A percentile compares a stretch with the other conserved stretches of the same genome.
These are phyloP conservation scores for Meteorus sp. DNA, from an alignment of 1,140 invertebrate genomes.

Conservation along the genomic window DNA sequence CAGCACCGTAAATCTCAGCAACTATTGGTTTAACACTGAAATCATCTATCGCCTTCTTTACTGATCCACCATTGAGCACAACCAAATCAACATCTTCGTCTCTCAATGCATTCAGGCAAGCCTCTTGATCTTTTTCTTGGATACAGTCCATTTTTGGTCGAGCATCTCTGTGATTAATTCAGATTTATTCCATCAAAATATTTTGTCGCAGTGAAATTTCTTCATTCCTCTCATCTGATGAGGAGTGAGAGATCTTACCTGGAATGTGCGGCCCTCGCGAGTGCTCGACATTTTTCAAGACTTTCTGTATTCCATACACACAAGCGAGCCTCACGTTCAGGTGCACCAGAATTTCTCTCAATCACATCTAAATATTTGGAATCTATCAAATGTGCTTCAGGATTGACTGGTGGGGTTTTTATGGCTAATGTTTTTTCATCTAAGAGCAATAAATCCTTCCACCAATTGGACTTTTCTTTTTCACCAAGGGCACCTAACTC, in stretches of 20 bases:
- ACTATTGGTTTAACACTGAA: constrained; percentile 59
- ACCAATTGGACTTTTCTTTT: constrained; percentile 59
- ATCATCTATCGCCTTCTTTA: constrained; percentile 60
- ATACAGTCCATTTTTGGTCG: constrained; percentile 72
- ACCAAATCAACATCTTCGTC: constrained; percentile 66
- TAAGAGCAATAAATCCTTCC: constrained; percentile 61
- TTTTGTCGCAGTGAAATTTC: too few relatives aligned
- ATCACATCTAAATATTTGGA: constrained; percentile 80
- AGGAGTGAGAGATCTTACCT: constrained; percentile 30
- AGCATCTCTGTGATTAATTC: constrained; percentile 60
- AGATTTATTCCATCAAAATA: too few relatives aligned
- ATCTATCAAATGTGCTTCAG: constrained; percentile 67
- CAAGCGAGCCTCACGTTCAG: constrained; percentile 61
- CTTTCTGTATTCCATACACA: constrained; percentile 68
- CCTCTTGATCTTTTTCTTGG: constrained; percentile 56
- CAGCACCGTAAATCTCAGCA: constrained; percentile 56
- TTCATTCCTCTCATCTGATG: background rate
- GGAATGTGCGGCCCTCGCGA: constrained; percentile 70
- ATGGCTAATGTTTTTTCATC: constrained; percentile 62
- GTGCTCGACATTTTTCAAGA: constrained; percentile 67
- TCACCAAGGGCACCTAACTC: constrained; percentile 57
- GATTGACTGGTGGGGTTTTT: constrained; percentile 65
- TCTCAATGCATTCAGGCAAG: constrained; percentile 71
- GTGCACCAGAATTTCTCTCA: constrained; percentile 68
- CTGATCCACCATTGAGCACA: constrained; percentile 64